A percentile compares a stretch with the other conserved stretches of the same genome.
Evolutionary conservation across 2,797 vertebrate genomes (phyloP).

Genomic region (Euphonia xanthogaster): DNA sequence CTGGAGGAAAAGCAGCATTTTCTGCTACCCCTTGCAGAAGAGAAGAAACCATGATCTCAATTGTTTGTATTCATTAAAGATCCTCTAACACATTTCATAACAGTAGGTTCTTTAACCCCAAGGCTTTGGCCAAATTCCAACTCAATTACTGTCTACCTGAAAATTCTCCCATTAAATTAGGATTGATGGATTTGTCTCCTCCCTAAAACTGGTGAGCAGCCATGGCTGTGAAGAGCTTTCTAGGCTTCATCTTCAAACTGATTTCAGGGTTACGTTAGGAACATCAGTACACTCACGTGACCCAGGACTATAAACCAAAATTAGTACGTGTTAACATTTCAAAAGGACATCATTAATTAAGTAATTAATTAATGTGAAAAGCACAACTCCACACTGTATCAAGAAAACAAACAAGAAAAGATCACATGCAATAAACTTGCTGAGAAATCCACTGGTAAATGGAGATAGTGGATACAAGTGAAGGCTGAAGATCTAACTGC

Average conservation of each 20-base stretch:
- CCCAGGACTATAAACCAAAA: background rate
- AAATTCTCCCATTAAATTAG: conserved; percentile 12
- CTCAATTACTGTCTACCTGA: conserved; percentile 41
- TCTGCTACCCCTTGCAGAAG: conserved; percentile 13
- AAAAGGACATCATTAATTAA: background rate
- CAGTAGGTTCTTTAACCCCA: conserved; percentile 21
- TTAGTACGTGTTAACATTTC: background rate
- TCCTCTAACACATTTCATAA: background rate
- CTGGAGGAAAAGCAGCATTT: background rate
- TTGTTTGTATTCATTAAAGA: conserved; percentile 12
- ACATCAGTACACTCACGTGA: background rate
- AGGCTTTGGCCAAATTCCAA: conserved; percentile 53
- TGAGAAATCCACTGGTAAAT: background rate
- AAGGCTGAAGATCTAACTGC: background rate
- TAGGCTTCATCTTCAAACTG: background rate
- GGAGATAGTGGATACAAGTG: background rate
- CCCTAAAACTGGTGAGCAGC: background rate
- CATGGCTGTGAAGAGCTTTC: background rate
- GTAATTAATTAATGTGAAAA: background rate
- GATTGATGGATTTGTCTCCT: background rate
- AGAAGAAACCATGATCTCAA: background rate
- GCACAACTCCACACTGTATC: background rate
- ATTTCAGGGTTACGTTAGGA: background rate
- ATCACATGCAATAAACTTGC: background rate
- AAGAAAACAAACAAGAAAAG: background rate